Base-by-base conservation (phyloP, 1,140 invertebrate genomes). In the Neodiprion fabricii region DNA sequence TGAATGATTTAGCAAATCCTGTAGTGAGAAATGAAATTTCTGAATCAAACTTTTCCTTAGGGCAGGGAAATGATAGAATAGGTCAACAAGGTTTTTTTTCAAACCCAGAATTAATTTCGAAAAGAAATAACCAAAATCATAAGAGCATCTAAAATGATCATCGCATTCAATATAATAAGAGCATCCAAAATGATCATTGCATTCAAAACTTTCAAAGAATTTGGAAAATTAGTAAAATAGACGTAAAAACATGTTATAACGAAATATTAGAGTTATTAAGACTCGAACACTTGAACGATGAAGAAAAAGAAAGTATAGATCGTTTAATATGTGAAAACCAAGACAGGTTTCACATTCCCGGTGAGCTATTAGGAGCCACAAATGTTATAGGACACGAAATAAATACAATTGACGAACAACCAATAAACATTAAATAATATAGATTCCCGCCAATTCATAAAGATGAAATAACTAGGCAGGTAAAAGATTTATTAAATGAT, bases 341-440 rank as follows among this genome's bases (percentile, higher is more conserved):
- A 40, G 74, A 74, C 40, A 48, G 48, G 40, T 74, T 71, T 67
- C 69, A 74, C 23, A 67, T 74, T n/a, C 74, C 74, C 7, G 69
- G 69, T 9, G 74, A 74, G 40, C 48, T 23, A 28, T 66, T 74
- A 70, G 69, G 74, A 8, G 48, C 68, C 9, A 74, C 67, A 8
- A 65, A 28, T 28, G 70, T 70, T 7, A 12, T 74, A 17, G 48
- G 66, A 65, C 74, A 74, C 53, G 40, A 11, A n/a, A 69, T 69
- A 69, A 47, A 69, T 23, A 69, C 67, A 47, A 69, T 17, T 9
- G 67, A 69, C 23, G 23, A 69, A 11, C 10, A 11, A 69, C 67
- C 67, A 69, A 23, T 69, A 69, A 10, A 69, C 0, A 69, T 23
- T 10, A 14, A 23, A 12, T 0, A 69, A 69, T 69, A 69, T 17